Percentiles rank a stretch among this genome's conserved stretches.
Evolutionary conservation across 2,888 invertebrate species (phyloP).

Genomic region (Acanthoscelides obtectus): DNA sequence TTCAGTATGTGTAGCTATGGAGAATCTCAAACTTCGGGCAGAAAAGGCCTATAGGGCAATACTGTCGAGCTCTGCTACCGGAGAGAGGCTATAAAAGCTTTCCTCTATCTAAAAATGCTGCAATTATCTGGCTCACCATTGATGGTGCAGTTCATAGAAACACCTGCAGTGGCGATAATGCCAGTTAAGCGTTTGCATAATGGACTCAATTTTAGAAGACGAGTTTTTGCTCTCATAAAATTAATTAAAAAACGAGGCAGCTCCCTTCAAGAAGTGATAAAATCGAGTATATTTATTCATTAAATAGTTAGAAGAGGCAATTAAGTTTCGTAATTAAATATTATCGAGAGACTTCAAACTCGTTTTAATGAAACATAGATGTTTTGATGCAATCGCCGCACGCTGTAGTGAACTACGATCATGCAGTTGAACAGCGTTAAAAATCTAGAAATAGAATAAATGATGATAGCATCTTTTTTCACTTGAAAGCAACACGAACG

Average conservation of each 20-base stretch:
- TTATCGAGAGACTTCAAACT: background rate
- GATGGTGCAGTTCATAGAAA: background rate
- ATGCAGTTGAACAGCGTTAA: background rate
- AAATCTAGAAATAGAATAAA: too few species aligned
- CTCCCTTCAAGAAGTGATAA: background rate
- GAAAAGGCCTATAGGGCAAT: too few species aligned
- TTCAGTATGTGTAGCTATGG: too few species aligned
- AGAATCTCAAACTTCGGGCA: too few species aligned
- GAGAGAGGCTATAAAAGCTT: too few species aligned
- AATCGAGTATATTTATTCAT: background rate
- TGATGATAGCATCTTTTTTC: too few species aligned
- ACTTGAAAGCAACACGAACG: too few species aligned
- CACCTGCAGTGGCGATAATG: background rate
- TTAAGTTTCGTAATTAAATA: background rate
- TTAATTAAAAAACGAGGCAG: background rate
- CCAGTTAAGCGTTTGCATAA: background rate
- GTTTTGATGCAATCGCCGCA: background rate
- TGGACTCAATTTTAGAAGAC: background rate
- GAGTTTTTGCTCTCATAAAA: background rate
- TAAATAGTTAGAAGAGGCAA: background rate
- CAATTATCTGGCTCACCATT: too few species aligned
- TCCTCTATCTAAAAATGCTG: too few species aligned
- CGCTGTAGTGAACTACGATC: background rate
- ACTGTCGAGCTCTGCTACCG: too few species aligned
- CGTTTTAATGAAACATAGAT: background rate